Percentiles rank a stretch among this genome's conserved stretches.
Evolutionary conservation across 2,113 vertebrate genomes (phyloP).

Genomic region (Casuarius casuarius): DNA sequence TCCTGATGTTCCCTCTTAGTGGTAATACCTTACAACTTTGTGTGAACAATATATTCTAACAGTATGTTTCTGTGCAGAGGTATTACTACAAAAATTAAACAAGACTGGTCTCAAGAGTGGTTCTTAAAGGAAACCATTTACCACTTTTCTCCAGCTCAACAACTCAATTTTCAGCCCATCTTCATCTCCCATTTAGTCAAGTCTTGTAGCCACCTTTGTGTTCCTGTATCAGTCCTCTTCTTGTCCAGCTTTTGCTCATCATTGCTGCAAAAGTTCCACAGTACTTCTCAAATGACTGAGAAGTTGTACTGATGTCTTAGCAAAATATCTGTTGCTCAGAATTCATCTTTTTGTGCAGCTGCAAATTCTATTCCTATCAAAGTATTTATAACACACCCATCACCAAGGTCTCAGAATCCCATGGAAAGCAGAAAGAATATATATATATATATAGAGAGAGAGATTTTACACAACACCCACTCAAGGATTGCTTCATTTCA

Average conservation of each 20-base stretch:
- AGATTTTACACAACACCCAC: background rate
- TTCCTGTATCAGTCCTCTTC: background rate
- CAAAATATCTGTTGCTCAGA: conserved; percentile 32
- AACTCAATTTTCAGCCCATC: background rate
- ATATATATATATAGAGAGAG: fast-evolving
- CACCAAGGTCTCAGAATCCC: background rate
- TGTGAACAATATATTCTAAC: background rate
- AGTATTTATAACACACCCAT: background rate
- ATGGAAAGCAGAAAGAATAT: background rate
- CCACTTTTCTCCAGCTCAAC: background rate
- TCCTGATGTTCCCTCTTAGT: background rate
- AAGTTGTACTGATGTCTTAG: background rate
- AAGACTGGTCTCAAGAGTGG: background rate
- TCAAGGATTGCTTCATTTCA: background rate
- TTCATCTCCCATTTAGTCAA: background rate
- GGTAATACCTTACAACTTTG: background rate
- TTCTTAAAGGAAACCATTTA: background rate
- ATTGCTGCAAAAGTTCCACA: background rate
- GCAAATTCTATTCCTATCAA: conserved; percentile 1
- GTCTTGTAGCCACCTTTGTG: background rate
- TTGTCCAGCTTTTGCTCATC: background rate
- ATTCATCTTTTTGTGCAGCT: conserved; percentile 10
- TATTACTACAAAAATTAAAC: background rate
- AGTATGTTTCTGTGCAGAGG: background rate
- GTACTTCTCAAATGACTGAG: background rate